Percentiles rank a stretch among this genome's conserved stretches.
Conservation (phyloP, 2,888 invertebrate species). For the Callosobruchus maculatus region DNA sequence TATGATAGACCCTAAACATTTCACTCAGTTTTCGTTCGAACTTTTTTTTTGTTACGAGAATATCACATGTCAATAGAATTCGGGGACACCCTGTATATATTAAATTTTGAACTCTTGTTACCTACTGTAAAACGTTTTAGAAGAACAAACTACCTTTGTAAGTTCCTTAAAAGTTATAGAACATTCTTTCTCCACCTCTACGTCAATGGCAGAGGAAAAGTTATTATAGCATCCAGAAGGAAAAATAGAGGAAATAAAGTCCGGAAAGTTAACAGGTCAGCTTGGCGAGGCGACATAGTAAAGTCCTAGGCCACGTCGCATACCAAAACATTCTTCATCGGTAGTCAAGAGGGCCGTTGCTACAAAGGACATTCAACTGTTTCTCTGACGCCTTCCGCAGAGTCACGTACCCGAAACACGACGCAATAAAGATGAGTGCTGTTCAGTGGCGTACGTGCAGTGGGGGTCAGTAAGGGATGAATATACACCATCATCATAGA, state of each 20-base stretch:
- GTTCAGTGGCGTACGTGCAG: slow-evolving; percentile 11
- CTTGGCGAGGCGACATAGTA: not conserved
- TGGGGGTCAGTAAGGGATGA: too few species aligned
- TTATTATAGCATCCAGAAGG: not conserved
- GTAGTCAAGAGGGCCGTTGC: slow-evolving; percentile 24
- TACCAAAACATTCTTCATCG: slow-evolving; percentile 29
- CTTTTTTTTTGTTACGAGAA: too few species aligned
- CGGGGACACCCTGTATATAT: too few species aligned
- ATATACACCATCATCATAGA: too few species aligned
- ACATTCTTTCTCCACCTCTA: not conserved
- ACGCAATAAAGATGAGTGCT: slow-evolving; percentile 43
- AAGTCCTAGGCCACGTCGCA: slow-evolving; percentile 12
- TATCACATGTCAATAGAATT: too few species aligned
- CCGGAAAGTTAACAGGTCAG: slow-evolving; percentile 3
- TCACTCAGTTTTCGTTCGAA: too few species aligned
- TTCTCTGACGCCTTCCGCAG: slow-evolving; percentile 22
- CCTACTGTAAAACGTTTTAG: too few species aligned
- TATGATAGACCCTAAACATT: too few species aligned
- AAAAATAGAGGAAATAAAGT: slow-evolving; percentile 9
- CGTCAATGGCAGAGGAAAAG: not conserved
- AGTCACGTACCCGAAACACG: slow-evolving; percentile 41
- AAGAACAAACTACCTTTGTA: too few species aligned
- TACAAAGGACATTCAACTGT: not conserved
- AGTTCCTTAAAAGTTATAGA: too few species aligned
- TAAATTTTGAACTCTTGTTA: too few species aligned